Evolutionary conservation across 2,113 vertebrate species (phyloP), one percentile per base, ranked within the genome.

Genomic region (Madoqua kirkii): DNA sequence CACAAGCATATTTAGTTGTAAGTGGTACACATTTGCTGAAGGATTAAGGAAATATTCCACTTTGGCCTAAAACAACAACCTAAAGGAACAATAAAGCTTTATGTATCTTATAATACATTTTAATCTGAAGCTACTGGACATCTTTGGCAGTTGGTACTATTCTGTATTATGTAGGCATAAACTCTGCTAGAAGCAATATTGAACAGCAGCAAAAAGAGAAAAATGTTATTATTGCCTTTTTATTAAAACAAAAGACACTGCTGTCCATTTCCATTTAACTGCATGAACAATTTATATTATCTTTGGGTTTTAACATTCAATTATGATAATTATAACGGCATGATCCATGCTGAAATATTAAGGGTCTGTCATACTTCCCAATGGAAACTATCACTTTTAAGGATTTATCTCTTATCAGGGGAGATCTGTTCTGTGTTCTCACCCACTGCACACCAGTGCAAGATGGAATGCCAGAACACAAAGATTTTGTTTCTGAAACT

Each of bases 81-180:
- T 93, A 97, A 96, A 98, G 87, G 87, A 97, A 98, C 87, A 97
- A 96, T 95, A 98, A 98, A 97, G 95, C 95, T 97, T 97, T 95
- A 87, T 83, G 40, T 91, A 89, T 94, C 94, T 96, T 98, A 60
- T 31, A 95, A 79, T 67, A 93, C 79, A 71, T 97, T 98, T 98
- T 97, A 98, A 98, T 96, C 85, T 83, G 91, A 43, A 98, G 88
- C 31, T 54, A 94, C 93, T 93, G 95, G 92, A 96, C 91, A 98
- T 97, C 76, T 97, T 97, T 89, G 89, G 84, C 5, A 11, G 94
- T 81, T 94, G 27, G 96, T 98, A 94, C 91, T 98, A 92, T 97
- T 97, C 62, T 52, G 57, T 29, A 92, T 23, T 40, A 83, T 0
- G 1, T 3, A 79, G 95, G 92, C 62, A 92, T 60, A 98, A 97